Conservation (phyloP, 2,888 invertebrate genomes). For the Cerceris ruficornis region DNA sequence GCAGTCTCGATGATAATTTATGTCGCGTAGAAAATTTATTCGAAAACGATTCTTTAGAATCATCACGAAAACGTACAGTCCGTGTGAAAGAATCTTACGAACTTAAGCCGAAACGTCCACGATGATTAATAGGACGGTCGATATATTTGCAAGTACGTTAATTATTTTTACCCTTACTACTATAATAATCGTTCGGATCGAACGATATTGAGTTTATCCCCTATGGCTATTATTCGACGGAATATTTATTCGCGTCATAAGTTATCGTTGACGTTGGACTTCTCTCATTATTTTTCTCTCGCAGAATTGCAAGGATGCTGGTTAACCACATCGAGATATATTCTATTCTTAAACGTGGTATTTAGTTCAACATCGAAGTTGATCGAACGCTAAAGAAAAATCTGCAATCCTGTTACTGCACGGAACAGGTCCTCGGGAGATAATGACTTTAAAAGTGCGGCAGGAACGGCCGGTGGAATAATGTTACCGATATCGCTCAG, state of each 20-base stretch:
- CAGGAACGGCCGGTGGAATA: background rate
- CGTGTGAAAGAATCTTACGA: too few relatives aligned
- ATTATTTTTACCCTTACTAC: background rate
- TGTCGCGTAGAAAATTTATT: too few relatives aligned
- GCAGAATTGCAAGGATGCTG: conserved; percentile 19
- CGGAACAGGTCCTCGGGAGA: background rate
- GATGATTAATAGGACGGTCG: conserved; percentile 12
- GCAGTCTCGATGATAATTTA: conserved; percentile 38
- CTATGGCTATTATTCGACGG: conserved; percentile 1
- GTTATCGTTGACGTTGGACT: conserved; percentile 14
- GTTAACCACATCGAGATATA: conserved; percentile 6
- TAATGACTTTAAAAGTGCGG: background rate
- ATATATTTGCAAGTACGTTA: conserved; percentile 2
- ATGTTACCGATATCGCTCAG: conserved; percentile 9
- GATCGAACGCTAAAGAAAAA: conserved; percentile 2
- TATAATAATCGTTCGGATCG: conserved; percentile 21
- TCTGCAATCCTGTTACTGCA: conserved; percentile 4
- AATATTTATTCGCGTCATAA: conserved; percentile 6
- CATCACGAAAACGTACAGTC: too few relatives aligned
- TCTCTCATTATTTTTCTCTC: background rate
- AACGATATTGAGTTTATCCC: conserved; percentile 16
- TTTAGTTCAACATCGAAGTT: conserved; percentile 1
- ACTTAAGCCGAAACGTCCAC: background rate
- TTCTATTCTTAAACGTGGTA: conserved; percentile 19
- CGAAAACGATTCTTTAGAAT: too few relatives aligned